Evolutionary conservation across 2,797 vertebrate species (phyloP), one percentile per base, ranked within the genome.

Genomic region (Cottoperca gobio): DNA sequence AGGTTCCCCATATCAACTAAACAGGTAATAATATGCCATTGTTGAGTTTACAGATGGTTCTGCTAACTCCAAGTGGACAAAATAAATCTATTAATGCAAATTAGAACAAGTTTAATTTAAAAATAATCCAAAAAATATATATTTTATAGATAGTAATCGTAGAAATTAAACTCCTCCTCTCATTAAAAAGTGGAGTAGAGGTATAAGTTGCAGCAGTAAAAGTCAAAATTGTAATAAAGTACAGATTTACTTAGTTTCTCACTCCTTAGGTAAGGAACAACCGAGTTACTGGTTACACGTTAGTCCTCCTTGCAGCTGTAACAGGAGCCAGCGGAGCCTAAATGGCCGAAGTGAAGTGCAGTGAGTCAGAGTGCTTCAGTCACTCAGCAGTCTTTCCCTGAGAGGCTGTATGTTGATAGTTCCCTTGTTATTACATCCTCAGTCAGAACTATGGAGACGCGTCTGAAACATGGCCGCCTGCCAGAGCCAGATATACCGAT

Each of bases 361-460:
- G 86, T 93, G 95, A 96, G 93, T 94, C 94, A 84, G 93, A 93
- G 90, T 91, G 91, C 92, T 94, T 91, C 90, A 95, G 78, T 91
- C 93, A 93, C 89, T 83, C 82, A 89, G 91, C 93, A 89, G 86
- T 90, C 74, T 81, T 61, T 88, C 86, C 72, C 88, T 71, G 87
- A 94, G 82, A 92, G 89, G 83, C 89, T 82, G 82, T 87, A 93
- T 89, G 91, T 88, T 92, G 84, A 93, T 94, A 71, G 84, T 85
- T 82, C 60, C 62, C 79, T 89, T 83, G 74, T 86, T 86, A 88
- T 86, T 80, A 87, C 81, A 87, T 78, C 81, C 73, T 76, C 79
- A 78, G 65, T 70, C 82, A 74, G 78, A 86, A 71, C 83, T 85
- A 87, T 83, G 75, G 40, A 91, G 89, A 83, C 49, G 52, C 76